A percentile compares a stretch with the other conserved stretches of the same genome.
phyloP scores from a whole-genome alignment of 1,140 invertebrate species.

The Eufriesea mexicana region DNA sequence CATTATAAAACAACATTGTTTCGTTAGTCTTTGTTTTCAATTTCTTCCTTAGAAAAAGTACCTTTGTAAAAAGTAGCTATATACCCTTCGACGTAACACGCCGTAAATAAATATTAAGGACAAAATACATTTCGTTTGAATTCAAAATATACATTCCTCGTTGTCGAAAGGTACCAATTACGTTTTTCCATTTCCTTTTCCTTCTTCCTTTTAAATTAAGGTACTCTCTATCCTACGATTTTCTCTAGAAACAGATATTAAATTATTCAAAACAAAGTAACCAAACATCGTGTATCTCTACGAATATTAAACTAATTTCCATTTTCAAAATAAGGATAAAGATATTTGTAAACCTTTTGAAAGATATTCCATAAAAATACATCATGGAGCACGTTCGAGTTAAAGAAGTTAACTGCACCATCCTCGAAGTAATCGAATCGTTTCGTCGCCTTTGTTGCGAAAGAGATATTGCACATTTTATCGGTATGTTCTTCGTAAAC shows the following conservation, averaged over 20 bases:
- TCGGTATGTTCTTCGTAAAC: background rate
- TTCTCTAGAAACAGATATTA: background rate
- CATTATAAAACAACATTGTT: background rate
- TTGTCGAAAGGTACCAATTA: background rate
- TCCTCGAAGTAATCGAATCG: background rate
- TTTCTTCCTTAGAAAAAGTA: background rate
- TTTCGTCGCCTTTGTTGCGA: background rate
- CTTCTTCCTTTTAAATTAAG: background rate
- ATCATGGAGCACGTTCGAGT: background rate
- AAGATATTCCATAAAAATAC: background rate
- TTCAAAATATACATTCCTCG: background rate
- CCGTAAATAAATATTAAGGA: background rate
- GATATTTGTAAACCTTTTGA: background rate
- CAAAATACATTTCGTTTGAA: background rate
- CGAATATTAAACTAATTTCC: background rate
- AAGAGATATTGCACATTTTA: background rate
- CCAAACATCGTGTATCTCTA: background rate
- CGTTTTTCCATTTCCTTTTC: too few species aligned
- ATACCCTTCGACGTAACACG: too few species aligned
- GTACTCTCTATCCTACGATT: background rate
- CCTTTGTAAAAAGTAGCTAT: background rate
- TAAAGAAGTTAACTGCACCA: background rate
- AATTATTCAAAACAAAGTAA: background rate
- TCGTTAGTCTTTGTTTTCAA: background rate
- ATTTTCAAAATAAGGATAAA: background rate